phyloP scores from a whole-genome alignment of 1,140 invertebrate genomes.

The Vanessa tameamea region DNA sequence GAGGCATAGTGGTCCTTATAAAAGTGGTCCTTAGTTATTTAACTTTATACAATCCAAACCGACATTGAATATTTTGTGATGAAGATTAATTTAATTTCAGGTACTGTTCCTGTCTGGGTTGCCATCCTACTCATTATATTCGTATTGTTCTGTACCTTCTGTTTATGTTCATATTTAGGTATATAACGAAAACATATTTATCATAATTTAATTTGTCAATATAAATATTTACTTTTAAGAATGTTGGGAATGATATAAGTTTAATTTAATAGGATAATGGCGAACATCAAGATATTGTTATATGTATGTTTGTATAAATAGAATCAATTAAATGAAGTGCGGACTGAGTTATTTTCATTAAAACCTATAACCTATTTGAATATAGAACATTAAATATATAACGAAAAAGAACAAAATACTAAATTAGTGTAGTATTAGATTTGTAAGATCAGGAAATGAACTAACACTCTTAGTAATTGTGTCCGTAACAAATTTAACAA shows the following conservation, averaged over 20 bases:
- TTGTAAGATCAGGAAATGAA: too few species aligned
- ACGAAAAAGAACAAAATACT: too few species aligned
- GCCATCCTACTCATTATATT: conserved; percentile 87
- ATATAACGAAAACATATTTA: conserved; percentile 82
- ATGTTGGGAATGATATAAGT: conserved; percentile 46
- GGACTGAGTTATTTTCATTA: conserved; percentile 43
- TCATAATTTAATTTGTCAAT: conserved; percentile 43
- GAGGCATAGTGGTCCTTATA: too few species aligned
- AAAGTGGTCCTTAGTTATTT: too few species aligned
- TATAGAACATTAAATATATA: too few species aligned
- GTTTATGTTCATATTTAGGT: conserved; percentile 89
- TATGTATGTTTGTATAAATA: conserved; percentile 67
- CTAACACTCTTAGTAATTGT: too few species aligned
- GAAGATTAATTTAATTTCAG: conserved; percentile 76
- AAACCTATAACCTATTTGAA: neutral
- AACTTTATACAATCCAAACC: too few species aligned
- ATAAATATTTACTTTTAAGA: conserved; percentile 28
- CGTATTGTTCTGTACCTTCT: conserved; percentile 88
- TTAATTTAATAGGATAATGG: conserved; percentile 46
- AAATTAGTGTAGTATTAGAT: too few species aligned
- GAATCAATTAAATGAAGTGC: conserved; percentile 65
- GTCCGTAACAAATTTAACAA: too few species aligned
- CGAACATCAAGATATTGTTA: conserved; percentile 50
- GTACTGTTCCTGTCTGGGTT: conserved; percentile 88
- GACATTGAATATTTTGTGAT: too few species aligned